Evolutionary conservation across 2,113 vertebrate genomes (phyloP).

Genomic region (Platycercus adscitus): DNA sequence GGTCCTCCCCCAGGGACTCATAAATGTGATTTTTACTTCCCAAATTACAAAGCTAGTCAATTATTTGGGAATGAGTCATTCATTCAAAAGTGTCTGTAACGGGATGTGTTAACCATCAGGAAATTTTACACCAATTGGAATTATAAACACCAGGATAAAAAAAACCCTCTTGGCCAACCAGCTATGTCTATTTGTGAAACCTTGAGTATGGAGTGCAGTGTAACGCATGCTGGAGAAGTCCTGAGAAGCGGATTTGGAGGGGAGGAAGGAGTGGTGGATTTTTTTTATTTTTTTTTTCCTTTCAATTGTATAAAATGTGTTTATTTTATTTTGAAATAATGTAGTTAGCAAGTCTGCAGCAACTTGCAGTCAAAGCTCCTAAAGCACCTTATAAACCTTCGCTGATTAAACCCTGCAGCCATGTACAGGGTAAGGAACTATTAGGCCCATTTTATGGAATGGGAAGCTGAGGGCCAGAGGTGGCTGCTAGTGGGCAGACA

Average conservation of each 20-base stretch:
- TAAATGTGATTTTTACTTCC: conserved; percentile 83
- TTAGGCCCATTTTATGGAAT: background rate
- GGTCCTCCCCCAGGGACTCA: conserved; percentile 68
- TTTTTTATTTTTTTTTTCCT: background rate
- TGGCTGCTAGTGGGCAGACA: background rate
- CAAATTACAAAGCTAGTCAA: conserved; percentile 82
- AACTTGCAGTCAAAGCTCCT: conserved; percentile 39
- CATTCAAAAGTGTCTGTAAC: conserved; percentile 76
- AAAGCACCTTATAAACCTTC: conserved; percentile 51
- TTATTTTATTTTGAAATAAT: conserved; percentile 56
- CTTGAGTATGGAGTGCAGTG: background rate
- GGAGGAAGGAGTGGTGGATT: background rate
- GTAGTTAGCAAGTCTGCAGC: conserved; percentile 50
- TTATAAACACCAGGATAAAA: conserved; percentile 83
- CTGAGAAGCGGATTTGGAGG: background rate
- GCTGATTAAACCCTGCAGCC: background rate
- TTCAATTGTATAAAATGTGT: conserved; percentile 42
- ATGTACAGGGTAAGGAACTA: background rate
- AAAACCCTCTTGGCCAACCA: conserved; percentile 39
- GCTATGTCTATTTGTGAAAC: conserved; percentile 47
- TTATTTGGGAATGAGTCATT: conserved; percentile 81
- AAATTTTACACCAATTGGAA: conserved; percentile 85
- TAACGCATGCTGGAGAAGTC: background rate
- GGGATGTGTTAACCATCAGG: conserved; percentile 84
- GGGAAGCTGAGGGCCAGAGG: background rate